Evolutionary conservation across 1,140 invertebrate genomes (phyloP).

Genomic region (Drosophila nasuta): DNA sequence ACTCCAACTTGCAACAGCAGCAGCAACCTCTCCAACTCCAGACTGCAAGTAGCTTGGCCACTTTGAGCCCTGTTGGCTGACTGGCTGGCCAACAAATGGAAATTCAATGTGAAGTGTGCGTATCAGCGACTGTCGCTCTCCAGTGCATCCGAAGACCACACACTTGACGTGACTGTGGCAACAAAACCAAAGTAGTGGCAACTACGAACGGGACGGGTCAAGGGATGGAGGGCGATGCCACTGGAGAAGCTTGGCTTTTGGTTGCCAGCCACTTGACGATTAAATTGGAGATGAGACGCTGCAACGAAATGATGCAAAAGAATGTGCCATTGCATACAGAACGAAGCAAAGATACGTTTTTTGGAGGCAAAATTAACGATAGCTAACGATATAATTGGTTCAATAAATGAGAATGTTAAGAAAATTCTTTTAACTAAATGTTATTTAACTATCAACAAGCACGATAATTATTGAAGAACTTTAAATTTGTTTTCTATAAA

Average conservation of each 20-base stretch:
- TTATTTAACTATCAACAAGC: too few species aligned
- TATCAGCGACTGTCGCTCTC: slow-evolving; percentile 80
- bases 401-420: too few species aligned
- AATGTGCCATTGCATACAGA: not conserved
- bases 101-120: slow-evolving; percentile 82
- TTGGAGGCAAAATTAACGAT: not conserved
- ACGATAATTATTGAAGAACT: too few species aligned
- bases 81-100: slow-evolving; percentile 64
- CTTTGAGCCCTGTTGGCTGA: slow-evolving; percentile 30
- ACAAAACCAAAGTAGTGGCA: not conserved
- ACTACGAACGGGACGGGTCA: not conserved
- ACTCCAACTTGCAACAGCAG: slow-evolving; percentile 36
- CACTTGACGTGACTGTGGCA: slow-evolving; percentile 55
- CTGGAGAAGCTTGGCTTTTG: slow-evolving; percentile 16
- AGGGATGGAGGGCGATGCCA: not conserved
- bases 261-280: slow-evolving; percentile 57
- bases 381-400: not conserved
- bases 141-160: slow-evolving; percentile 77
- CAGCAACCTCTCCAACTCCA: not conserved
- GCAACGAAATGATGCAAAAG: slow-evolving; percentile 6
- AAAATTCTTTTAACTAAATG: too few species aligned
- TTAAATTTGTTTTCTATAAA: too few species aligned
- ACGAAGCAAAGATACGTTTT: slow-evolving; percentile 18
- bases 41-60: slow-evolving; percentile 29
- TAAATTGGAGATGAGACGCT: slow-evolving; percentile 57